Conservation (phyloP, 1,140 invertebrate species). For the Penaeus vannamei region DNA sequence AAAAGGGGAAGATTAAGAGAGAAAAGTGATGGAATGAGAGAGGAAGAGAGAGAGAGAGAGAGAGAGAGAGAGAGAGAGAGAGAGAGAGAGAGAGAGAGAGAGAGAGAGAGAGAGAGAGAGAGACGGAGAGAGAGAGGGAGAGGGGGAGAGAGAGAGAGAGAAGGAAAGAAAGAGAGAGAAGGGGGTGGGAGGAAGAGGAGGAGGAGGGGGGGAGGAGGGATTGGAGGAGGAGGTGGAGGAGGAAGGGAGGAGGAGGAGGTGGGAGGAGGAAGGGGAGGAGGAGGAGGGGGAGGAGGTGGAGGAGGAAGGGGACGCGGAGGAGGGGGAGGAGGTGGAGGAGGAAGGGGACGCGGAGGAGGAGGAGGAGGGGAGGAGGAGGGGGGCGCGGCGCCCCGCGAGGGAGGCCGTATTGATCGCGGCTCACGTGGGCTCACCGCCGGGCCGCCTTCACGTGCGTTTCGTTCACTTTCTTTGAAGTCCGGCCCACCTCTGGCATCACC, state of each 20-base stretch:
- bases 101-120: not conserved
- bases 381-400: slow-evolving; percentile 19
- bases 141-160: not conserved
- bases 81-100: not conserved
- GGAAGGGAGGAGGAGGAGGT: not conserved
- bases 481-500: not conserved
- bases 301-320: not conserved
- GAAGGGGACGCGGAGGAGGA: not conserved
- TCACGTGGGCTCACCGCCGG: slow-evolving; percentile 38
- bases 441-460: slow-evolving; percentile 43
- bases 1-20: not conserved
- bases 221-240: not conserved
- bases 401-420: slow-evolving; percentile 47
- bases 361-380: not conserved
- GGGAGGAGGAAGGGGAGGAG: not conserved
- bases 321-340: not conserved
- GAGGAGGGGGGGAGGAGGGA: not conserved
- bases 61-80: not conserved
- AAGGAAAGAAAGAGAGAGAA: not conserved
- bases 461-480: slow-evolving; percentile 49
- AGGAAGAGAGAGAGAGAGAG: not conserved
- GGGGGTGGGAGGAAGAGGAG: not conserved
- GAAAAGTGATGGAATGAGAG: not conserved
- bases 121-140: not conserved
- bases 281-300: not conserved